Evolutionary conservation across 1,140 invertebrate genomes (phyloP).

Genomic region (Polypedilum vanderplanki): DNA sequence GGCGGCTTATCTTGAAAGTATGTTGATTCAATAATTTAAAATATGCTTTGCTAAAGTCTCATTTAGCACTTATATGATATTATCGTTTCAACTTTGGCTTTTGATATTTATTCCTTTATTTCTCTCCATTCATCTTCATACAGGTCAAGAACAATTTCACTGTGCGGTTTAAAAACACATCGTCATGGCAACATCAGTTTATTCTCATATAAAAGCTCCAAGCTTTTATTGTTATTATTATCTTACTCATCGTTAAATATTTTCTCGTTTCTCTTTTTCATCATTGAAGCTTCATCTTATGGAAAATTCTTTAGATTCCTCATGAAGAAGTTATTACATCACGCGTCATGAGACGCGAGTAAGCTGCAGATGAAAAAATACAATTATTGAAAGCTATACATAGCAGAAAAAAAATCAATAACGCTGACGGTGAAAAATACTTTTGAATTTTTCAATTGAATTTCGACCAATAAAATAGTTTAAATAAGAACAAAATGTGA

Average conservation of each 20-base stretch:
- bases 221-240: not conserved
- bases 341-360: not conserved
- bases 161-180: conserved; percentile 1
- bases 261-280: no score
- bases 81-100: not conserved
- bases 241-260: not conserved
- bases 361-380: no score
- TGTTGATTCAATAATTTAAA: conserved; percentile 41
- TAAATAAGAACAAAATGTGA: not conserved
- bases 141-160: conserved; percentile 25
- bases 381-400: no score
- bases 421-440: no score
- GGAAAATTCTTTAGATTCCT: not conserved
- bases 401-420: no score
- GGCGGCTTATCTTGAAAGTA: conserved; percentile 85
- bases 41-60: no score
- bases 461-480: not conserved
- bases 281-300: not conserved
- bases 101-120: not conserved
- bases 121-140: not conserved
- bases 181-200: not conserved
- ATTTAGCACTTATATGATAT: not conserved
- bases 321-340: not conserved
- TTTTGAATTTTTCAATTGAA: no score
- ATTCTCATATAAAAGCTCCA: not conserved